phyloP scores from a whole-genome alignment of 2,113 vertebrate genomes.

The Trochalopteron elliotii region DNA sequence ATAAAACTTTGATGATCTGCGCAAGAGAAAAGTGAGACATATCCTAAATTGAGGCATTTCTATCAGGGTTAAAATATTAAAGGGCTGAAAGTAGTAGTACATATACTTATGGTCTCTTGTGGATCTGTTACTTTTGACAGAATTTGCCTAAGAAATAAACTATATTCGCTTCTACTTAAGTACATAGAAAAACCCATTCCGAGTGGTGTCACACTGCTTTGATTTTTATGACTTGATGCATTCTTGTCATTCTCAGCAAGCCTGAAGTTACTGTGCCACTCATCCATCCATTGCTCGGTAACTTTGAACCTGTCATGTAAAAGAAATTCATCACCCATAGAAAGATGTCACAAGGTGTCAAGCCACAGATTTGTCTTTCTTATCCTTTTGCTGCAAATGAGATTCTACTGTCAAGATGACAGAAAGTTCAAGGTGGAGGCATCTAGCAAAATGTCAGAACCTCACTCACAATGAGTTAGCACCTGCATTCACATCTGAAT shows the following conservation, averaged over 20 bases:
- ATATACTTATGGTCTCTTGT: not conserved
- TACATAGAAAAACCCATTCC: not conserved
- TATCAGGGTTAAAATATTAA: not conserved
- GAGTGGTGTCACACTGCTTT: not conserved
- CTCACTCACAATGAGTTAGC: conserved; percentile 29
- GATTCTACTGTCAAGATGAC: conserved; percentile 73
- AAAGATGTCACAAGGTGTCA: conserved; percentile 68
- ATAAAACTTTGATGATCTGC: not conserved
- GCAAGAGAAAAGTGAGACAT: not conserved
- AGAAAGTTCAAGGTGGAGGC: conserved; percentile 41
- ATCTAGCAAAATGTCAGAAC: conserved; percentile 58
- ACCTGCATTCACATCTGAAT: not conserved
- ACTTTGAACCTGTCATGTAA: conserved; percentile 65
- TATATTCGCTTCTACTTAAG: not conserved
- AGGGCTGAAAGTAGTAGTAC: not conserved
- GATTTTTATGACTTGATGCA: conserved; percentile 39
- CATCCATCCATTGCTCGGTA: conserved; percentile 52
- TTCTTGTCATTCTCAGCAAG: conserved; percentile 42
- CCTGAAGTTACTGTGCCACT: conserved; percentile 43
- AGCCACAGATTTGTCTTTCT: conserved; percentile 72
- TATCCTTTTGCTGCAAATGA: conserved; percentile 69
- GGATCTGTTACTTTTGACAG: not conserved
- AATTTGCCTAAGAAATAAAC: not conserved
- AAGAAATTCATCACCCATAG: conserved; percentile 65
- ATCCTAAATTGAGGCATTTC: accelerated